Conservation (phyloP, 2,888 invertebrate species). For the Deilephila elpenor region DNA sequence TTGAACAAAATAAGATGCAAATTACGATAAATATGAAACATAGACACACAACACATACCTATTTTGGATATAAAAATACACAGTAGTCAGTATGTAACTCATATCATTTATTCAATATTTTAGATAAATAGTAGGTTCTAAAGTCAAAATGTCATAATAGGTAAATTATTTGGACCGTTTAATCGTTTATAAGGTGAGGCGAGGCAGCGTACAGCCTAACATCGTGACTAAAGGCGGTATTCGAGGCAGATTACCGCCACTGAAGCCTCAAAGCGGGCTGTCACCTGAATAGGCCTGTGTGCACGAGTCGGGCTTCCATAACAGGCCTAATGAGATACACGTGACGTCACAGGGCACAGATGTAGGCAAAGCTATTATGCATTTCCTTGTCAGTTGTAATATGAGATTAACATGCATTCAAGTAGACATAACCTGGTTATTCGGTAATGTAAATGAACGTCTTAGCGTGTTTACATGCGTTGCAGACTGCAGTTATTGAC, state of each 20-base stretch:
- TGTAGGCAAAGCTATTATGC: conserved; percentile 56
- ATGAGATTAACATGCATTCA: conserved; percentile 44
- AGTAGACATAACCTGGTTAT: conserved; percentile 25
- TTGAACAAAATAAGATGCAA: too few species aligned
- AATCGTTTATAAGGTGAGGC: background rate
- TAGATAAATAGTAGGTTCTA: too few species aligned
- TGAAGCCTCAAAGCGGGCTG: conserved; percentile 29
- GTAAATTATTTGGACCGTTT: background rate
- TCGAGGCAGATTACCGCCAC: conserved; percentile 29
- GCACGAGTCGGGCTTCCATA: conserved; percentile 56
- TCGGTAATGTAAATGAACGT: conserved; percentile 9
- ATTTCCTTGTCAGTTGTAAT: conserved; percentile 48
- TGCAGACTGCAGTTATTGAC: conserved; percentile 21
- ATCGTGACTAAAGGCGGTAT: conserved; percentile 25
- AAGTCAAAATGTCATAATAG: too few species aligned
- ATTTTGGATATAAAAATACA: too few species aligned
- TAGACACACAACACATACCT: too few species aligned
- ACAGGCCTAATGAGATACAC: conserved; percentile 47
- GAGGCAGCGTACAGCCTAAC: background rate
- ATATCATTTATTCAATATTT: too few species aligned
- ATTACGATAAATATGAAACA: too few species aligned
- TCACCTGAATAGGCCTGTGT: conserved; percentile 22
- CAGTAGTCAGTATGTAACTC: too few species aligned
- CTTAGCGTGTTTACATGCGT: conserved; percentile 37
- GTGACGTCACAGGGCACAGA: conserved; percentile 42